These are phyloP conservation scores for Sciurus vulgaris DNA, from an alignment of 2,797 vertebrate species.

Conservation along the genomic window DNA sequence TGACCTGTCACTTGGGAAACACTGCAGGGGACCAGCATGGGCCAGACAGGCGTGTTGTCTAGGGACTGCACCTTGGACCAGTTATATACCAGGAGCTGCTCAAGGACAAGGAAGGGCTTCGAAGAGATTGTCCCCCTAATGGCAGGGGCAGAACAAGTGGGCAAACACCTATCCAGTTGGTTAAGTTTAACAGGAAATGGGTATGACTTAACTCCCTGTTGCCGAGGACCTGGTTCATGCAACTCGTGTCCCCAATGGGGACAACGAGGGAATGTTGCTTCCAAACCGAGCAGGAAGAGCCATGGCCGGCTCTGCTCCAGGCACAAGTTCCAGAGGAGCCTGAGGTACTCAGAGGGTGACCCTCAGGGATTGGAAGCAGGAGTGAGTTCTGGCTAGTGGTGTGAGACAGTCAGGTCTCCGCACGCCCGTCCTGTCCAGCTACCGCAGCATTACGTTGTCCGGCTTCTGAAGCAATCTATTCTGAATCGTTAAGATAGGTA, in stretches of 20 bases:
- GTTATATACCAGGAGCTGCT: neutral
- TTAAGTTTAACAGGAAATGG: conserved; percentile 65
- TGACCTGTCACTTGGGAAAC: neutral
- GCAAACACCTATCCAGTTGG: conserved; percentile 1
- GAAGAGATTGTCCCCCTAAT: neutral
- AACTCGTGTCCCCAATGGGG: too few species aligned
- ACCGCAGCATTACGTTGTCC: neutral
- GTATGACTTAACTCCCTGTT: conserved; percentile 56
- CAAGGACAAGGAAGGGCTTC: neutral
- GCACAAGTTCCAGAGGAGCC: neutral
- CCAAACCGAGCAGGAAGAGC: too few species aligned
- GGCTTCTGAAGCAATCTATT: neutral
- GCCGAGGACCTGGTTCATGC: conserved; percentile 55
- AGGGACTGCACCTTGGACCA: neutral
- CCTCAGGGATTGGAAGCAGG: neutral
- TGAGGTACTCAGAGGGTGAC: neutral
- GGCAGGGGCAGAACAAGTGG: neutral
- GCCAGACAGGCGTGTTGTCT: neutral
- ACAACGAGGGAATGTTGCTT: too few species aligned
- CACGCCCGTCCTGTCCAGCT: neutral
- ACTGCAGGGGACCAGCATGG: neutral
- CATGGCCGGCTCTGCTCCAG: neutral
- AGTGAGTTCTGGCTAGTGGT: too few species aligned
- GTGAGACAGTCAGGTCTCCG: accelerated
- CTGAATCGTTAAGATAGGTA: neutral